These are phyloP conservation scores for Chlorodrepanis virens DNA, from an alignment of 2,113 vertebrate genomes.

Conservation along the genomic window DNA sequence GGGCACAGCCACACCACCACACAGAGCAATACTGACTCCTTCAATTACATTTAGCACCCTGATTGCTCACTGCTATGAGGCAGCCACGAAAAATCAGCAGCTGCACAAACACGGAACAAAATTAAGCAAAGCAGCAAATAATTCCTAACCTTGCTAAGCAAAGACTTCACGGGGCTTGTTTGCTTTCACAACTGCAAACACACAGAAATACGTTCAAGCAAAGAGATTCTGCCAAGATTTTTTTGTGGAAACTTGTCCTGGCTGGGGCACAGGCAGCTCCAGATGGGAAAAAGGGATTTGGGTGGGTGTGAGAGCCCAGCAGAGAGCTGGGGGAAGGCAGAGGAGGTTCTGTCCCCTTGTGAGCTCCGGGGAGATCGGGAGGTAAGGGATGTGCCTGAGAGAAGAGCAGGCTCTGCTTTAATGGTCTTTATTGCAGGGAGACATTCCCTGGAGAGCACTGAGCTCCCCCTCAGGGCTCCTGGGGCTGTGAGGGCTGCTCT, in stretches of 20 bases:
- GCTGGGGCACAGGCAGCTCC: neutral
- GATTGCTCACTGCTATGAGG: neutral
- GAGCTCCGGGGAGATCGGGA: neutral
- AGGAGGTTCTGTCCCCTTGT: rapidly evolving
- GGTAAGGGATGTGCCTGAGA: neutral
- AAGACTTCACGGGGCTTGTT: neutral
- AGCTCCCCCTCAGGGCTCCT: neutral
- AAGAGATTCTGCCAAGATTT: neutral
- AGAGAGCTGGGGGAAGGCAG: neutral
- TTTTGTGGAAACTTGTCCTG: neutral
- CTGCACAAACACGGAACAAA: neutral
- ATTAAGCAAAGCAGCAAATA: constrained; percentile 5
- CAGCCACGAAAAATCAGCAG: neutral
- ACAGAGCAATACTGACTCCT: neutral
- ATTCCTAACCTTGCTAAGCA: neutral
- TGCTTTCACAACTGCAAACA: neutral
- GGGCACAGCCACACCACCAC: rapidly evolving
- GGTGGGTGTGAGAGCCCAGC: neutral
- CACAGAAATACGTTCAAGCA: neutral
- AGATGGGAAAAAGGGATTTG: rapidly evolving
- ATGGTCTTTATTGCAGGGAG: rapidly evolving
- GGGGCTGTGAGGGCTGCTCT: neutral
- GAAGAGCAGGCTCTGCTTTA: no score
- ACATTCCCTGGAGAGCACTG: neutral
- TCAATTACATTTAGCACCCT: neutral